A percentile compares a stretch with the other conserved stretches of the same genome.
Evolutionary conservation across 1,140 invertebrate species (phyloP).

Genomic region (Megathymus violae): DNA sequence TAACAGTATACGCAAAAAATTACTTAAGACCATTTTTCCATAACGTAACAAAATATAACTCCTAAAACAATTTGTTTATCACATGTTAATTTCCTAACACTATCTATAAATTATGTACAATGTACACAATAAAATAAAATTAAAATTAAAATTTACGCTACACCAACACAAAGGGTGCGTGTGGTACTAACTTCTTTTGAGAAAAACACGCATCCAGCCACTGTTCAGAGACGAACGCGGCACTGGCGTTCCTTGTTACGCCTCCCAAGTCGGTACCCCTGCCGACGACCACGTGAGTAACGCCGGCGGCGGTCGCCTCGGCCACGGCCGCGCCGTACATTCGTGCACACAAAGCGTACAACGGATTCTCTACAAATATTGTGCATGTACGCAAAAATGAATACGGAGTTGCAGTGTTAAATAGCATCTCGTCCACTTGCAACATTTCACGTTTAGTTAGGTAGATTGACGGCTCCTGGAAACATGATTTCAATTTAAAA

Average conservation of each 20-base stretch:
- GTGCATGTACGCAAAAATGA: constrained; percentile 62
- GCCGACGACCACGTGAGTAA: constrained; percentile 8
- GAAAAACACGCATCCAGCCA: constrained; percentile 63
- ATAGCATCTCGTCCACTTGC: constrained; percentile 58
- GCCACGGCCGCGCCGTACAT: constrained; percentile 58
- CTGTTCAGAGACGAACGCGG: constrained; percentile 51
- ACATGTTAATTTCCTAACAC: too few species aligned
- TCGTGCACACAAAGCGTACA: constrained; percentile 41
- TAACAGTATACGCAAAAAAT: too few species aligned
- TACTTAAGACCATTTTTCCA: too few species aligned
- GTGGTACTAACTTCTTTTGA: constrained; percentile 30
- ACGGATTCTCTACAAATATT: constrained; percentile 41
- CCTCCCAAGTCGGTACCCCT: constrained; percentile 39
- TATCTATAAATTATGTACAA: too few species aligned
- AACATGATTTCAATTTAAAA: constrained; percentile 25
- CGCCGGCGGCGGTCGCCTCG: constrained; percentile 30
- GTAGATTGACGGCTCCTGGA: constrained; percentile 59
- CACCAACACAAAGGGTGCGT: constrained; percentile 4
- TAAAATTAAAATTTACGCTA: too few species aligned
- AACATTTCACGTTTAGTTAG: constrained; percentile 62
- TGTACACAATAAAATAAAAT: too few species aligned
- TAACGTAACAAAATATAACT: too few species aligned
- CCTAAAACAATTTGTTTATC: too few species aligned
- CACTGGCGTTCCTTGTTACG: constrained; percentile 30
- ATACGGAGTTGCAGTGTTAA: constrained; percentile 50